phyloP scores from a whole-genome alignment of 2,888 invertebrate genomes.

The Habroteleia sp. region DNA sequence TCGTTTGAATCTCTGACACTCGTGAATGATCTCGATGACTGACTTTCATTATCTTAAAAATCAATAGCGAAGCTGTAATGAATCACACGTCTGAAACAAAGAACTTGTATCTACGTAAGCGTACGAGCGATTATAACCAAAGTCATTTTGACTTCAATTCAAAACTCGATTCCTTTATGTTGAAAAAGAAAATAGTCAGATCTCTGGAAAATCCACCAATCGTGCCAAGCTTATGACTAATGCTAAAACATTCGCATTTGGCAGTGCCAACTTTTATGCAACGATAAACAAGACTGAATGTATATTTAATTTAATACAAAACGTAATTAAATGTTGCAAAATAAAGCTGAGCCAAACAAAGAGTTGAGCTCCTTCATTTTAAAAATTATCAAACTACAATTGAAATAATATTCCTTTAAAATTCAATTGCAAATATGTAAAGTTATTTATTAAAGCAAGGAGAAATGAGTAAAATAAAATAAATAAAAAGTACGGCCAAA shows the following conservation, averaged over 20 bases:
- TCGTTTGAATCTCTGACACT: background rate
- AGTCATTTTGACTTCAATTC: background rate
- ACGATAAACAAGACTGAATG: conserved; percentile 34
- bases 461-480: background rate
- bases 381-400: background rate
- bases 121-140: too few species aligned
- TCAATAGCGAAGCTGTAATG: background rate
- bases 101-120: too few species aligned
- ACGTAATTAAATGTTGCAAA: background rate
- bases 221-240: background rate
- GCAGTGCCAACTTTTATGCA: conserved; percentile 37
- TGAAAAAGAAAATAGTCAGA: too few species aligned
- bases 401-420: too few species aligned
- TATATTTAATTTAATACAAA: conserved; percentile 15
- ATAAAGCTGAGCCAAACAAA: background rate
- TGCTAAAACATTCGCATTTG: background rate
- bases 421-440: background rate
- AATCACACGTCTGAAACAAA: conserved; percentile 1
- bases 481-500: conserved; percentile 5
- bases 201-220: too few species aligned
- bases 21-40: background rate
- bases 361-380: background rate
- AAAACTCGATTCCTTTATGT: background rate
- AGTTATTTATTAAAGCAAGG: too few species aligned
- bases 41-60: background rate